Percentiles rank a stretch among this genome's conserved stretches.
Conservation (phyloP, 2,888 invertebrate genomes). For the Drosophila niveifrons region DNA sequence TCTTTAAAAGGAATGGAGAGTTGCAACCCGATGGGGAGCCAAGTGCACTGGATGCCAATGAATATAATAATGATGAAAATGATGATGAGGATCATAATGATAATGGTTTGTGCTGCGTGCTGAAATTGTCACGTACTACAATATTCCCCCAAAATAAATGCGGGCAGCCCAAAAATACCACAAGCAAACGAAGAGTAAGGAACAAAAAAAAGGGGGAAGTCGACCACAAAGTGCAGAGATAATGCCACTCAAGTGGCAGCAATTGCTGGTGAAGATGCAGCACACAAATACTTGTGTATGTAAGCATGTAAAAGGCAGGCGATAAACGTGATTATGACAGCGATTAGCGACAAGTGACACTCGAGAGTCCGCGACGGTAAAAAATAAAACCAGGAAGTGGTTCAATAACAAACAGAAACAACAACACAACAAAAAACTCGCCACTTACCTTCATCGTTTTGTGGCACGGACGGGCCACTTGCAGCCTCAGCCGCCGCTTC, state of each 20-base stretch:
- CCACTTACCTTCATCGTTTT: slow-evolving; percentile 70
- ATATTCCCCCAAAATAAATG: slow-evolving; percentile 38
- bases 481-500: slow-evolving; percentile 67
- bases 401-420: slow-evolving; percentile 12
- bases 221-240: slow-evolving; percentile 50
- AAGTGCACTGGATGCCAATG: slow-evolving; percentile 28
- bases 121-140: slow-evolving; percentile 77
- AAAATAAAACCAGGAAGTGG: slow-evolving; percentile 30
- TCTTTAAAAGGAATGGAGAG: background rate
- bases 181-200: slow-evolving; percentile 5
- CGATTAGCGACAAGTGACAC: slow-evolving; percentile 80
- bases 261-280: slow-evolving; percentile 29
- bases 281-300: background rate
- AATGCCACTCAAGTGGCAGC: slow-evolving; percentile 53
- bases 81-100: slow-evolving; percentile 30
- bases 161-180: slow-evolving; percentile 41
- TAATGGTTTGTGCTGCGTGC: slow-evolving; percentile 55
- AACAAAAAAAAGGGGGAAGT: slow-evolving; percentile 25
- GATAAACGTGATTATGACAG: slow-evolving; percentile 74
- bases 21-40: slow-evolving; percentile 7
- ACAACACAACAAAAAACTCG: slow-evolving; percentile 3
- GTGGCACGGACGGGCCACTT: slow-evolving; percentile 39
- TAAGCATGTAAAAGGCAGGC: slow-evolving; percentile 52
- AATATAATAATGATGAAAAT: slow-evolving; percentile 9
- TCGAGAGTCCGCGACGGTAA: slow-evolving; percentile 39